A percentile compares a stretch with the other conserved stretches of the same genome.
Evolutionary conservation across 2,797 vertebrate species (phyloP).

Genomic region (Acridotheres tristis): DNA sequence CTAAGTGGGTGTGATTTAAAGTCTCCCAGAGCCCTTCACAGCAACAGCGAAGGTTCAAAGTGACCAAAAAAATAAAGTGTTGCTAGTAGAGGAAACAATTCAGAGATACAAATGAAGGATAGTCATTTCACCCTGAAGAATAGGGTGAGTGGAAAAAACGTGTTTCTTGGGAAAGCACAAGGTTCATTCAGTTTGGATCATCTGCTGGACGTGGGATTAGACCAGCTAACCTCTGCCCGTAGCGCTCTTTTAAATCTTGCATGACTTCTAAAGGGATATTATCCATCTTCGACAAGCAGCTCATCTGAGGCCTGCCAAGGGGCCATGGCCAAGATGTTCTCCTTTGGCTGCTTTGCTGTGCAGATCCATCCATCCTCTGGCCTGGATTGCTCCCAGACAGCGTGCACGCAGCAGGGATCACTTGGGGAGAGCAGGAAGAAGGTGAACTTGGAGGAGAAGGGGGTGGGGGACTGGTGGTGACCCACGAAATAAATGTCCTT

Average conservation of each 20-base stretch:
- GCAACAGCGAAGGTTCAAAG: not conserved
- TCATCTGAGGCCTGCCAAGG: not conserved
- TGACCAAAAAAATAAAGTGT: not conserved
- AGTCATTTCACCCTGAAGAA: not conserved
- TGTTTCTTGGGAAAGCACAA: not conserved
- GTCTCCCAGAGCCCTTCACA: not conserved
- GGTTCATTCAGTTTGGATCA: not conserved
- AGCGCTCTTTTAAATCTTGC: not conserved
- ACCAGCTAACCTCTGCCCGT: not conserved
- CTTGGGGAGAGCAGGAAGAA: not conserved
- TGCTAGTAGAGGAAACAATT: not conserved
- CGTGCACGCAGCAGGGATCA: not conserved
- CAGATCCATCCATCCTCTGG: not conserved
- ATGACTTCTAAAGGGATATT: not conserved
- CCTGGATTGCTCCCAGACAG: not conserved
- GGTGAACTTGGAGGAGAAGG: not conserved
- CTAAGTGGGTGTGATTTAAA: not conserved
- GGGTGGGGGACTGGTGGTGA: not conserved
- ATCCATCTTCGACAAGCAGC: conserved; percentile 10
- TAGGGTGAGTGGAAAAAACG: not conserved
- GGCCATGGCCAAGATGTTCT: conserved; percentile 3
- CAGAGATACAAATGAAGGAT: not conserved
- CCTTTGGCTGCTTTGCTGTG: not conserved
- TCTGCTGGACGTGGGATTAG: not conserved
- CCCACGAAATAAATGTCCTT: not conserved